Base-by-base conservation (phyloP, 2,113 vertebrate species). In the Romanogobio albipinnatus region DNA sequence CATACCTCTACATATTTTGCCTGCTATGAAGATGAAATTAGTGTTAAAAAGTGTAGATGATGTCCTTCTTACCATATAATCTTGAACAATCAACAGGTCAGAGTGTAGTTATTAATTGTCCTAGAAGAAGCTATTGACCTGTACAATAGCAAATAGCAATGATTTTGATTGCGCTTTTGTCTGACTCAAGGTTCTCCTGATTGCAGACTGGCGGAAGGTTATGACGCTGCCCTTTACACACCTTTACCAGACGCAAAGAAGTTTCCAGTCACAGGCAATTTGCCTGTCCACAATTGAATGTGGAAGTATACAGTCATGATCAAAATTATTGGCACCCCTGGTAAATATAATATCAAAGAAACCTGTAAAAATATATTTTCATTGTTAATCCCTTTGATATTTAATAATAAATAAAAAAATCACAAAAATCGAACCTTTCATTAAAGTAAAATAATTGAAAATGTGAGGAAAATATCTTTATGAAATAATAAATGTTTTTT, bases 141-240 rank as follows among this genome's bases (percentile, higher is more conserved):
- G 45, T 2, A 51, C 78, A 66, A 49, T 66, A 51, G 39, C 36
- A 61, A n/a, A 39, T n/a, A 47, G 36, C 62, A 62, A 29, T 51
- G 61, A 66, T 68, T 68, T 81, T 33, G 47, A 81, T 81, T 81
- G 78, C 10, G 17, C 17, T 51, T 78, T 76, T 76, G 47, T 51
- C 73, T 47, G n/a, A 53, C 45, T 76, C 70, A 47, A 73, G 15
- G 74, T 76, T 53, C 62, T 36, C 7, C 45, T 51, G 45, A 81
- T 81, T 68, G 78, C 61, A 51, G 43, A 11, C 14, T 66, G n/a
- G 45, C 22, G 24, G 36, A 33, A 68, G 9, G 78, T 51, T 81
- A 33, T 76, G 24, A 33, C 53, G 49, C 49, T 76, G 47, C 47
- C 43, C 43, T 45, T 76, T 53, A 29, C 47, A 17, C 24, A 53